A percentile compares a stretch with the other conserved stretches of the same genome.
These are phyloP conservation scores for Mythimna impura DNA, from an alignment of 2,888 invertebrate genomes.

Conservation along the genomic window DNA sequence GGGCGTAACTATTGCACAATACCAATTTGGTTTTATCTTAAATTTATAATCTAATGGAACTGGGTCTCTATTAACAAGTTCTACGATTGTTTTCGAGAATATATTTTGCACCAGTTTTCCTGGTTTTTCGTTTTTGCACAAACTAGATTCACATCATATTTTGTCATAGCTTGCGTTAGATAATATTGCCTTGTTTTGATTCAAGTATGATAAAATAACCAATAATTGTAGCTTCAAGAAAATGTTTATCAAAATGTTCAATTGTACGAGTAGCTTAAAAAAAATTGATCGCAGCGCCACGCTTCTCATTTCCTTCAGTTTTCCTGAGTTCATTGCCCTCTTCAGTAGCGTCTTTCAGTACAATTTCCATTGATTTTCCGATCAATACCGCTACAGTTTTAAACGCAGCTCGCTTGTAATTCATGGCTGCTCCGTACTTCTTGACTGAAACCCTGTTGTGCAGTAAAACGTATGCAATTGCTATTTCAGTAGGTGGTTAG, in stretches of 20 bases:
- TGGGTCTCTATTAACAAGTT: slow-evolving; percentile 35
- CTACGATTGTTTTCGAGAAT: slow-evolving; percentile 48
- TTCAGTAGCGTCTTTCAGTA: slow-evolving; percentile 16
- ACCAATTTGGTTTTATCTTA: slow-evolving; percentile 50
- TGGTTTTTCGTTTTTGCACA: slow-evolving; percentile 42
- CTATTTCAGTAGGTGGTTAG: slow-evolving; percentile 80
- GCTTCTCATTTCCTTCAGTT: slow-evolving; percentile 23
- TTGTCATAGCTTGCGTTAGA: slow-evolving; percentile 4
- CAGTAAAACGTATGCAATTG: slow-evolving; percentile 74
- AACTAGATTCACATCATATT: slow-evolving; percentile 49
- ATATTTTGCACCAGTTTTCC: slow-evolving; percentile 55
- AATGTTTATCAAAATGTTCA: slow-evolving; percentile 1
- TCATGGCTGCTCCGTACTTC: slow-evolving; percentile 37
- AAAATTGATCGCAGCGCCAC: not conserved
- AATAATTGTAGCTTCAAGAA: slow-evolving; percentile 1
- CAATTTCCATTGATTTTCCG: slow-evolving; percentile 20
- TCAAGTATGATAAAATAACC: slow-evolving; percentile 7
- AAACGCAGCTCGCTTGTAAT: slow-evolving; percentile 42
- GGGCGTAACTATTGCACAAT: slow-evolving; percentile 45
- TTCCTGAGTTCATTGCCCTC: slow-evolving; percentile 36
- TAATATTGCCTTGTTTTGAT: slow-evolving; percentile 30
- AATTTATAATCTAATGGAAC: slow-evolving; percentile 46
- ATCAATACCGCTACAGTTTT: slow-evolving; percentile 38
- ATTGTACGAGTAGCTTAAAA: not conserved
- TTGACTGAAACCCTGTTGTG: slow-evolving; percentile 60